A percentile compares a stretch with the other conserved stretches of the same genome.
Evolutionary conservation across 2,797 vertebrate genomes (phyloP).

Genomic region (Nothura maculosa): DNA sequence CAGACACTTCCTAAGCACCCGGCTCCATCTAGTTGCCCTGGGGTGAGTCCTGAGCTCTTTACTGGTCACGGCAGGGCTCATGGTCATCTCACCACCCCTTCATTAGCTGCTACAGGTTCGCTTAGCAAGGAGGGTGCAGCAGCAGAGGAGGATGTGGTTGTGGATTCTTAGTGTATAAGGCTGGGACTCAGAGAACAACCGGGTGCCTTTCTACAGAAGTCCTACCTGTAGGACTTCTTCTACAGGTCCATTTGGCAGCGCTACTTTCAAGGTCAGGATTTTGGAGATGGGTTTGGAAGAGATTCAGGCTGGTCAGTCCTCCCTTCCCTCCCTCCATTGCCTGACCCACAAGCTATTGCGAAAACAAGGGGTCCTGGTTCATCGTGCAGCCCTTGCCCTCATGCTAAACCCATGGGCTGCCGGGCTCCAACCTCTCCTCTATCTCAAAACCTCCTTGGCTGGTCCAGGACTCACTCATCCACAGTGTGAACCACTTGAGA

Average conservation of each 20-base stretch:
- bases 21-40: background rate
- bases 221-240: too few species aligned
- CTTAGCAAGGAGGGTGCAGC: background rate
- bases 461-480: background rate
- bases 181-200: background rate
- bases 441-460: background rate
- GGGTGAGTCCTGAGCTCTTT: fast-evolving
- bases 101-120: background rate
- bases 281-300: background rate
- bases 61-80: background rate
- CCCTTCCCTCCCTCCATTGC: background rate
- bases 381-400: fast-evolving
- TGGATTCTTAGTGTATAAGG: background rate
- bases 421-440: fast-evolving
- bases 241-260: background rate
- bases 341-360: background rate
- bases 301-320: background rate
- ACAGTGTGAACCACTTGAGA: fast-evolving
- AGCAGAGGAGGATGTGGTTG: background rate
- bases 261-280: background rate
- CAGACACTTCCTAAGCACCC: background rate
- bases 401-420: fast-evolving
- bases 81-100: background rate
- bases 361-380: background rate
- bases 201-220: background rate